Evolutionary conservation across 2,113 vertebrate genomes (phyloP).

Genomic region (Sialia sialis): DNA sequence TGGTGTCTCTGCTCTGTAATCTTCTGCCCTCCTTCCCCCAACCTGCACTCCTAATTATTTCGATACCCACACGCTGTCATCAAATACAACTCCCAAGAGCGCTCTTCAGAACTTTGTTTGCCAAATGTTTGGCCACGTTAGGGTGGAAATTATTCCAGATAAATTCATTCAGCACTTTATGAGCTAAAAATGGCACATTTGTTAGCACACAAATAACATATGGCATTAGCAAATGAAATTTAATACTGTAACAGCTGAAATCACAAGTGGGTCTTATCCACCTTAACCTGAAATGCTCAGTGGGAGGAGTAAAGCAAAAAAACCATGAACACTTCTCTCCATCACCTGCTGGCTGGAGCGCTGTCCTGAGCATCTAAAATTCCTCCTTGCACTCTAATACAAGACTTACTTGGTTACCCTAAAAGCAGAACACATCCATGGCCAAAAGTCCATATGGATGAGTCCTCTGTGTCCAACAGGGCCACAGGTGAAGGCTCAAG

Average conservation of each 20-base stretch:
- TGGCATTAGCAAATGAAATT: neutral
- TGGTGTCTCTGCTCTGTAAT: neutral
- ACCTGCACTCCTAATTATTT: neutral
- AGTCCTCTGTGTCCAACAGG: neutral
- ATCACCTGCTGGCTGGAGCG: fast-evolving
- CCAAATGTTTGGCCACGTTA: neutral
- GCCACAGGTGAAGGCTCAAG: neutral
- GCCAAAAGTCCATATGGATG: fast-evolving
- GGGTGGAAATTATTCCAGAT: neutral
- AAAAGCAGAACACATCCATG: neutral
- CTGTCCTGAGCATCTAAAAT: neutral
- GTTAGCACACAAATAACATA: neutral
- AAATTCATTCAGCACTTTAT: neutral
- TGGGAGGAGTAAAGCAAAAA: neutral
- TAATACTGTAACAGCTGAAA: neutral
- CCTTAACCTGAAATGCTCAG: neutral
- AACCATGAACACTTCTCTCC: neutral
- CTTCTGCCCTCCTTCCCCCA: neutral
- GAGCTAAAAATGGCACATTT: neutral
- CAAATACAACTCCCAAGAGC: neutral
- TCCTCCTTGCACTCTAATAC: neutral
- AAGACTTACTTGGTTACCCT: neutral
- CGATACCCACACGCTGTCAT: neutral
- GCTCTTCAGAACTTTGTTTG: neutral
- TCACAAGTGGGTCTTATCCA: neutral